A percentile compares a stretch with the other conserved stretches of the same genome.
phyloP scores from a whole-genome alignment of 2,797 vertebrate species.

The Chelon auratus region DNA sequence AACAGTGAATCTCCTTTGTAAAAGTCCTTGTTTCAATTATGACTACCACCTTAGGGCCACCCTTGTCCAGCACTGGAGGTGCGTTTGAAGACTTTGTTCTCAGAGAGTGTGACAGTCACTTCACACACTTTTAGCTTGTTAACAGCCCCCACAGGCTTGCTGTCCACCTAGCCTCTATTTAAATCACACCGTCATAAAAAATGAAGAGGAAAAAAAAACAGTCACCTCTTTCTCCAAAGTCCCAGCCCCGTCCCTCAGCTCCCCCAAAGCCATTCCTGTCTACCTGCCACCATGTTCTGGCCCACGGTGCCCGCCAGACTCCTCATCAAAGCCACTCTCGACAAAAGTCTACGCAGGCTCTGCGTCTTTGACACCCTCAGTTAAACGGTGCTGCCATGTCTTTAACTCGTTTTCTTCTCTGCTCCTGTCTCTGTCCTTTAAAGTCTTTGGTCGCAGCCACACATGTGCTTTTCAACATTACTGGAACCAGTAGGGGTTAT shows the following conservation, averaged over 20 bases:
- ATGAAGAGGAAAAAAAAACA: slow-evolving; percentile 52
- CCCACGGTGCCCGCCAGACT: slow-evolving; percentile 51
- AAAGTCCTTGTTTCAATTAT: slow-evolving; percentile 62
- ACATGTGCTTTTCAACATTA: slow-evolving; percentile 6
- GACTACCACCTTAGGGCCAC: slow-evolving; percentile 51
- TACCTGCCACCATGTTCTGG: slow-evolving; percentile 48
- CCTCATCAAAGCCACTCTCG: slow-evolving; percentile 69
- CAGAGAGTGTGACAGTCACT: slow-evolving; percentile 65
- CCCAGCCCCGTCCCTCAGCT: slow-evolving; percentile 17
- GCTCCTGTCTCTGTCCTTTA: slow-evolving; percentile 10
- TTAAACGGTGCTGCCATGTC: slow-evolving; percentile 56
- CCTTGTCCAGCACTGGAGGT: slow-evolving; percentile 58
- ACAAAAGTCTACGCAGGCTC: slow-evolving; percentile 38
- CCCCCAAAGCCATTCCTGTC: slow-evolving; percentile 51
- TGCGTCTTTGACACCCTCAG: slow-evolving; percentile 59
- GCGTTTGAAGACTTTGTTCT: slow-evolving; percentile 61
- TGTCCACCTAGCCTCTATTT: slow-evolving; percentile 42
- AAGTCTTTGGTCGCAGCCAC: slow-evolving; percentile 11
- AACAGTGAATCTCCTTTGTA: slow-evolving; percentile 41
- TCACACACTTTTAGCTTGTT: slow-evolving; percentile 72
- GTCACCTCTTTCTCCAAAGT: slow-evolving; percentile 26
- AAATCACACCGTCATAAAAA: slow-evolving; percentile 59
- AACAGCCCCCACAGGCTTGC: slow-evolving; percentile 66
- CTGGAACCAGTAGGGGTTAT: slow-evolving; percentile 16
- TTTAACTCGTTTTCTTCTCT: slow-evolving; percentile 11